These are phyloP conservation scores for Diphyllodes magnificus DNA, from an alignment of 2,113 vertebrate genomes.

Conservation along the genomic window DNA sequence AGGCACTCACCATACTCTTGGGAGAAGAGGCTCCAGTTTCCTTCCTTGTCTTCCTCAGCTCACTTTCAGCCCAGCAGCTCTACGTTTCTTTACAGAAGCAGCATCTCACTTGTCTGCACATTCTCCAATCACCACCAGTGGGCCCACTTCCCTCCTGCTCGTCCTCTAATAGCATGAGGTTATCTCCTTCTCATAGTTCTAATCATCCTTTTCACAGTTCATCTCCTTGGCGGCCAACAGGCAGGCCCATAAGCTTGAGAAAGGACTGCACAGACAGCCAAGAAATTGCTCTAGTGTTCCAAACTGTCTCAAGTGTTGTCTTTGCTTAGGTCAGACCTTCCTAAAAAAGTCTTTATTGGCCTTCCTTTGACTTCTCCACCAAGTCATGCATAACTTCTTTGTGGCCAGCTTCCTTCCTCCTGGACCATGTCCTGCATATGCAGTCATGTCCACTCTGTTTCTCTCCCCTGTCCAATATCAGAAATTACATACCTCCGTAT, in stretches of 20 bases:
- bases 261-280: neutral
- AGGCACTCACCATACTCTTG: neutral
- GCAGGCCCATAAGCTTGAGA: neutral
- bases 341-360: neutral
- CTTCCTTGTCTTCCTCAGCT: neutral
- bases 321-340: neutral
- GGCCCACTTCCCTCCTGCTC: neutral
- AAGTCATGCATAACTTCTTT: neutral
- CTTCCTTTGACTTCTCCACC: neutral
- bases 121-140: neutral
- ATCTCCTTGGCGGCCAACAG: neutral
- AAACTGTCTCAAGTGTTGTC: neutral
- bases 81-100: neutral
- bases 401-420: neutral
- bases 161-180: neutral
- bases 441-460: neutral
- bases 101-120: neutral
- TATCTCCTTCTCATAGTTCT: neutral
- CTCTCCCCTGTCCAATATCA: neutral
- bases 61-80: neutral
- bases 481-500: neutral
- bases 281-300: neutral
- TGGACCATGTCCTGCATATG: neutral
- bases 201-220: fast-evolving
- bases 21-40: neutral